Evolutionary conservation across 2,797 vertebrate genomes (phyloP).

Genomic region (Coluber constrictor): DNA sequence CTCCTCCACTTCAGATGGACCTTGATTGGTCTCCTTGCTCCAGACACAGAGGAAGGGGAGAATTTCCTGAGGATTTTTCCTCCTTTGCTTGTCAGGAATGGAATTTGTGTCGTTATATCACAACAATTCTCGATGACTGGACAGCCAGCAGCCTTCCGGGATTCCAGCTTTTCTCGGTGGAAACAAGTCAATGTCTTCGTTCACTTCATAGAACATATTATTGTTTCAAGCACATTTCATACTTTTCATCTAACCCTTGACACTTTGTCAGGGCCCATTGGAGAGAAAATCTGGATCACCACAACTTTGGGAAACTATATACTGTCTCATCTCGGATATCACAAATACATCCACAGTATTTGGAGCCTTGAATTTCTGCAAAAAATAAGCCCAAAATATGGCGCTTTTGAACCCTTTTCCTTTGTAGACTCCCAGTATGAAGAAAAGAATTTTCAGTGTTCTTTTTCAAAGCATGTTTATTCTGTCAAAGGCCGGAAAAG

Average conservation of each 20-base stretch:
- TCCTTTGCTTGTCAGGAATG: too few species aligned
- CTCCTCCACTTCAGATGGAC: background rate
- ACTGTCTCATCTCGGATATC: background rate
- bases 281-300: background rate
- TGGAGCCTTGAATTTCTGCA: background rate
- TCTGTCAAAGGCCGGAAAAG: background rate
- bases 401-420: background rate
- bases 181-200: too few species aligned
- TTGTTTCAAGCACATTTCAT: too few species aligned
- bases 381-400: background rate
- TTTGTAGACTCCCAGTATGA: background rate
- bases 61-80: background rate
- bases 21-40: background rate
- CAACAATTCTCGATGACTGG: too few species aligned
- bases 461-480: background rate
- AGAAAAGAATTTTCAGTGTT: background rate
- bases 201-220: too few species aligned
- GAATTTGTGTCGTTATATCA: too few species aligned
- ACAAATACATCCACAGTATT: background rate
- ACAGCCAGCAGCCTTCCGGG: too few species aligned
- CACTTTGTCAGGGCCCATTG: background rate
- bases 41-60: background rate
- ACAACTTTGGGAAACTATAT: background rate
- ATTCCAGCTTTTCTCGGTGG: too few species aligned
- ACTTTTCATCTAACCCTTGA: too few species aligned